Percentiles rank a stretch among this genome's conserved stretches.
These are phyloP conservation scores for Oreochromis tanganicae DNA, from an alignment of 2,113 vertebrate genomes.

Conservation along the genomic window DNA sequence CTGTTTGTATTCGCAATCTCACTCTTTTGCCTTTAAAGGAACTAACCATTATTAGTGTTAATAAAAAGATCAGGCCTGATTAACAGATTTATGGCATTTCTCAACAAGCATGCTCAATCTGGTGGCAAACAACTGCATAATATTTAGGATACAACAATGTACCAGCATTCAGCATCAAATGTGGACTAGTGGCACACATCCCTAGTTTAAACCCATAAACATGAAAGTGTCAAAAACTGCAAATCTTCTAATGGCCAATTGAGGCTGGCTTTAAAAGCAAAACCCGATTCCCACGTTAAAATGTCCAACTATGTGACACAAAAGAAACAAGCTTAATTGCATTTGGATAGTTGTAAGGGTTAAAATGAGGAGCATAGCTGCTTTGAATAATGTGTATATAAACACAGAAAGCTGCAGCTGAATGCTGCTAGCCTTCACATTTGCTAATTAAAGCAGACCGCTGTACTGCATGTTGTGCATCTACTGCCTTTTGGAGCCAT, in stretches of 20 bases:
- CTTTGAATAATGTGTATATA: background rate
- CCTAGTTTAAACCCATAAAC: background rate
- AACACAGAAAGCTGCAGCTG: background rate
- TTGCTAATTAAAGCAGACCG: background rate
- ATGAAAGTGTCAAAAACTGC: background rate
- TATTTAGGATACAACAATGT: background rate
- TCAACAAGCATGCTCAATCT: background rate
- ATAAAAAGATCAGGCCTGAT: background rate
- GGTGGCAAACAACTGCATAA: background rate
- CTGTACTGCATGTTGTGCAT: background rate
- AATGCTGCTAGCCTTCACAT: background rate
- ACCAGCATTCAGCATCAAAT: background rate
- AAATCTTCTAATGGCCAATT: background rate
- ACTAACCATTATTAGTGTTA: background rate
- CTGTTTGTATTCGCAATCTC: background rate
- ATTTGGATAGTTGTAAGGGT: background rate
- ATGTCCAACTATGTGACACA: background rate
- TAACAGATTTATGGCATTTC: background rate
- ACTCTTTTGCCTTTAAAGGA: background rate
- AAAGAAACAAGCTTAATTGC: background rate
- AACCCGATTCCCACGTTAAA: rapidly evolving
- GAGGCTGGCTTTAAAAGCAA: background rate
- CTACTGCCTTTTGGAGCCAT: background rate
- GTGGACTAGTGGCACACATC: background rate
- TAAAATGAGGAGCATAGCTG: background rate